Evolutionary conservation across 2,797 vertebrate genomes (phyloP).

Genomic region (Myiothlypis chrysogaster): DNA sequence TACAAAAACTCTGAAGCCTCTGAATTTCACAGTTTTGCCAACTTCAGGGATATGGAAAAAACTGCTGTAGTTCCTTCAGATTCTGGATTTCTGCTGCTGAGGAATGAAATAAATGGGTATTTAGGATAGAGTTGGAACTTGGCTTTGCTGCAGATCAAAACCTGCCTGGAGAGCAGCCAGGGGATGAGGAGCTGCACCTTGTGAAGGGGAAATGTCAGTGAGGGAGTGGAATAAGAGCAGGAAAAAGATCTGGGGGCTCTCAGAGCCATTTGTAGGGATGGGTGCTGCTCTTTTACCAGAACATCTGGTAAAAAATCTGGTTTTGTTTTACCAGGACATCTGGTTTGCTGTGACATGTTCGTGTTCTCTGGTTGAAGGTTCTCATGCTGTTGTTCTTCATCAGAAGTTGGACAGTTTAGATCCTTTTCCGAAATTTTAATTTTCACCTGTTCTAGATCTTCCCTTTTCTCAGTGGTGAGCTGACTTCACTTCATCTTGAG

Average conservation of each 20-base stretch:
- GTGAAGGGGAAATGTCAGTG: background rate
- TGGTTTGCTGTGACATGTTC: rapidly evolving
- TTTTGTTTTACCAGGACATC: background rate
- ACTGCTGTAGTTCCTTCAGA: background rate
- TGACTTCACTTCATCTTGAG: background rate
- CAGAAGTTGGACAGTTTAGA: background rate
- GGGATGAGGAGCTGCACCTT: background rate
- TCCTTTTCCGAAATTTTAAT: background rate
- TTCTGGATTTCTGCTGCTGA: background rate
- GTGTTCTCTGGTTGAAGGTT: rapidly evolving
- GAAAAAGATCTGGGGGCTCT: background rate
- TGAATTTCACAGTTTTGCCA: background rate
- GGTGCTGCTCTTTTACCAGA: background rate
- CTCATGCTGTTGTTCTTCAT: background rate
- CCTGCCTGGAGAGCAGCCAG: background rate
- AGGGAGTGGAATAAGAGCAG: background rate
- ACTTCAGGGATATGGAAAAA: background rate
- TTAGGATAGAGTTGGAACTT: background rate
- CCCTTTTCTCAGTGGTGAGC: background rate
- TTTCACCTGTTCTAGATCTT: background rate
- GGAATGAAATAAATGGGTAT: background rate
- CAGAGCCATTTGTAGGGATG: rapidly evolving
- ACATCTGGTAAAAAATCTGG: background rate
- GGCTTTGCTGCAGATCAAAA: background rate
- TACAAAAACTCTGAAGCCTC: background rate